These are phyloP conservation scores for Dysidea cf. avara DNA, from an alignment of 37 sponge, comb jelly and placozoan genomes.

Conservation along the genomic window DNA sequence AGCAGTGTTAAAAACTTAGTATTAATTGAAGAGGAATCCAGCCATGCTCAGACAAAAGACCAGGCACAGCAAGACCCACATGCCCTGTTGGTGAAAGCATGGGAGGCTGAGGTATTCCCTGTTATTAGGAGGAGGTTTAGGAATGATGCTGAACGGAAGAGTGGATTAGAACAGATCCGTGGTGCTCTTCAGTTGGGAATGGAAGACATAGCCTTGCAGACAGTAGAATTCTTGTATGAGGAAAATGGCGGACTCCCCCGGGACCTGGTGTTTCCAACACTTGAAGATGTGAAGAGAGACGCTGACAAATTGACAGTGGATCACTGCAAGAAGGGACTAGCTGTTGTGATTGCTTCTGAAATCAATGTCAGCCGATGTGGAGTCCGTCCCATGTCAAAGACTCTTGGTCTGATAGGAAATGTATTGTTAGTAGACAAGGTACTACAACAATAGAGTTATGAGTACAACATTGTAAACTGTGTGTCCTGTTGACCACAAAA, in stretches of 20 bases:
- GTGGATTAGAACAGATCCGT: slow-evolving; percentile 91
- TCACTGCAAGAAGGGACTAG: slow-evolving; percentile 51
- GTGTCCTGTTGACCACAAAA: not conserved
- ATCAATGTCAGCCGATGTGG: slow-evolving; percentile 58
- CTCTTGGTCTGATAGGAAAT: slow-evolving; percentile 86
- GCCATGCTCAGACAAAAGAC: not conserved
- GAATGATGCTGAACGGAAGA: slow-evolving; percentile 91
- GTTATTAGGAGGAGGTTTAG: slow-evolving; percentile 88
- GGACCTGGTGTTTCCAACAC: slow-evolving; percentile 86
- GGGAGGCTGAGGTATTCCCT: slow-evolving; percentile 97
- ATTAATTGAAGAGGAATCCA: too few relatives aligned
- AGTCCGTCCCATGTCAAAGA: slow-evolving; percentile 87
- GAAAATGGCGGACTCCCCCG: slow-evolving; percentile 88
- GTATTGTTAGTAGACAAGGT: slow-evolving; percentile 47
- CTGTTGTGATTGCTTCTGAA: slow-evolving; percentile 67
- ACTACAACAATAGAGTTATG: not conserved
- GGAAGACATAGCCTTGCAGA: slow-evolving; percentile 91
- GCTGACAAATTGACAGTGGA: slow-evolving; percentile 76
- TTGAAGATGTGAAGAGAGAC: slow-evolving; percentile 91
- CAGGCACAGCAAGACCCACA: slow-evolving; percentile 76
- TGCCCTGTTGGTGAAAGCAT: slow-evolving; percentile 89
- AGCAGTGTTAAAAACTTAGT: slow-evolving; percentile 27
- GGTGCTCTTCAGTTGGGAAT: slow-evolving; percentile 94
- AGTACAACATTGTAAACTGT: too few relatives aligned
- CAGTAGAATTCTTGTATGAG: slow-evolving; percentile 97